These are phyloP conservation scores for Motacilla alba DNA, from an alignment of 2,113 vertebrate species.

Conservation along the genomic window DNA sequence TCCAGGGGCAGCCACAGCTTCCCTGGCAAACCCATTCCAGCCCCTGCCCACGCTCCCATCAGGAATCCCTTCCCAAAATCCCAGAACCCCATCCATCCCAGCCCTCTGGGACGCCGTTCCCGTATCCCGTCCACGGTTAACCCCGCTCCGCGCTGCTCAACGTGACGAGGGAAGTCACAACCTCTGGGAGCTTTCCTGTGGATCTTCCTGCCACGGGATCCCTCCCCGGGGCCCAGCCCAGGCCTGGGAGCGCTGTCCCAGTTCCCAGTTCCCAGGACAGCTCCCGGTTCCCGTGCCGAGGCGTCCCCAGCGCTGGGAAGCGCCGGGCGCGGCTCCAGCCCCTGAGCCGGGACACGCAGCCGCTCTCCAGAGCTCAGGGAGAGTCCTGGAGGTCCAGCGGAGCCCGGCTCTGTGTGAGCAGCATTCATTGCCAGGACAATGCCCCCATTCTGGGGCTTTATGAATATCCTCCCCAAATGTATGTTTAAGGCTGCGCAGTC, in stretches of 20 bases:
- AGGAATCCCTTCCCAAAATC: neutral
- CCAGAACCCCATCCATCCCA: neutral
- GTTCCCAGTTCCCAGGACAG: neutral
- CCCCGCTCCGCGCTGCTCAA: accelerated
- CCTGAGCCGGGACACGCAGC: neutral
- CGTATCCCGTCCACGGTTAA: accelerated
- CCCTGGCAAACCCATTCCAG: neutral
- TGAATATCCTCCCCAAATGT: slow-evolving; percentile 54
- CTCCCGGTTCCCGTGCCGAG: neutral
- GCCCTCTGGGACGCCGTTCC: neutral
- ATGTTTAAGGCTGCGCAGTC: slow-evolving; percentile 12
- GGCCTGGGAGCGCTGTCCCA: neutral
- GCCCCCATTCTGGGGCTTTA: neutral
- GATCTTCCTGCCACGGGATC: accelerated
- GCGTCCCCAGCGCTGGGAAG: neutral
- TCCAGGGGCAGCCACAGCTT: neutral
- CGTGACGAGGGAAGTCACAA: accelerated
- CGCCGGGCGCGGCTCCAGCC: neutral
- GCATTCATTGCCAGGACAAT: slow-evolving; percentile 7
- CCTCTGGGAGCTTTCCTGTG: neutral
- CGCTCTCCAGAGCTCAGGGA: neutral
- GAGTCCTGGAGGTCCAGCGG: neutral
- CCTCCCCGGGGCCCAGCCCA: neutral
- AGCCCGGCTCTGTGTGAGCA: neutral
- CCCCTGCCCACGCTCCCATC: accelerated